Percentiles rank a stretch among this genome's conserved stretches.
These are phyloP conservation scores for Bufo gargarizans DNA, from an alignment of 2,113 vertebrate species.

Conservation along the genomic window DNA sequence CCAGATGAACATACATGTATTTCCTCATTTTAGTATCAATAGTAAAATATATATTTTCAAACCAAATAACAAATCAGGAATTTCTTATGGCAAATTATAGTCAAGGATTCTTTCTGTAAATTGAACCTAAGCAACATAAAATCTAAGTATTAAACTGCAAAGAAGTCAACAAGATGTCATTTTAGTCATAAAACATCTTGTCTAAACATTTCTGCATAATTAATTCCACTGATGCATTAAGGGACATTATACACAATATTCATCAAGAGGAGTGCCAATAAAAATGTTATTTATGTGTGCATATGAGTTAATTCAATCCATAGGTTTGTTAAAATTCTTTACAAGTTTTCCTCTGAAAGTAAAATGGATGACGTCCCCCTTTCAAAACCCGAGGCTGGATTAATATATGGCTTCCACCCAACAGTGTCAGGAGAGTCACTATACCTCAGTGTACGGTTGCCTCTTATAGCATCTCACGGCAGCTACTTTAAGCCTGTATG, in stretches of 20 bases:
- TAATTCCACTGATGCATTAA: conserved; percentile 59
- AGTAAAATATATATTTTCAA: not conserved
- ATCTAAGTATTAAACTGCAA: conserved; percentile 55
- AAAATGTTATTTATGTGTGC: conserved; percentile 57
- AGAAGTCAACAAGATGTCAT: conserved; percentile 58
- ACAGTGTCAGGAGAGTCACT: conserved; percentile 46
- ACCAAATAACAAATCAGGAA: not conserved
- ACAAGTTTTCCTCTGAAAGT: conserved; percentile 51
- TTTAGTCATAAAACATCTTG: conserved; percentile 55
- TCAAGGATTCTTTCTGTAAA: conserved; percentile 1
- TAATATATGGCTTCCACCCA: conserved; percentile 45
- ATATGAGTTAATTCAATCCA: conserved; percentile 59
- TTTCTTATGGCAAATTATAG: not conserved
- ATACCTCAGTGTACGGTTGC: conserved; percentile 32
- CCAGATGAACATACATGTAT: not conserved
- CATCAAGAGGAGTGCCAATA: conserved; percentile 58
- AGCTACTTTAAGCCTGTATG: conserved; percentile 26
- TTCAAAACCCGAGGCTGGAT: conserved; percentile 32
- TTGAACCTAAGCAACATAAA: conserved; percentile 44
- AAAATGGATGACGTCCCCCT: conserved; percentile 48
- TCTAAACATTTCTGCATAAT: conserved; percentile 60
- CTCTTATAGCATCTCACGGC: not conserved
- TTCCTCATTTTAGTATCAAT: not conserved
- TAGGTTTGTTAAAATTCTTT: conserved; percentile 57
- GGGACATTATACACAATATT: conserved; percentile 60